Base-by-base conservation (phyloP, 37 sponge, comb jelly and placozoan species). In the Diacarnus erythraeanus region DNA sequence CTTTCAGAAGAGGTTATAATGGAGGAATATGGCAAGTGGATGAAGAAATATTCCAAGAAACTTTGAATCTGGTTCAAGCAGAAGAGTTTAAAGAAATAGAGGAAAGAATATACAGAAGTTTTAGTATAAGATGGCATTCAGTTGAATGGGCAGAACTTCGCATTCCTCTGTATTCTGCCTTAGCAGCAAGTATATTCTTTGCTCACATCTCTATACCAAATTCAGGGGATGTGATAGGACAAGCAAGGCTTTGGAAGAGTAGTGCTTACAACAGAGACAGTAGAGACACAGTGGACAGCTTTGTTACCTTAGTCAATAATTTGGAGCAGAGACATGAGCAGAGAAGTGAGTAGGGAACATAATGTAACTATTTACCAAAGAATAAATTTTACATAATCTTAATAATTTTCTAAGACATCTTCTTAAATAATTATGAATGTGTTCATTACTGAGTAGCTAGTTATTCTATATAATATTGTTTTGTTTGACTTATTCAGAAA, bases 1-100 rank as follows among this genome's bases (percentile, higher is more conserved):
- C 81, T 2, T 80, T 36, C 72, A 77, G 78, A 9, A 35, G n/a
- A 25, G 72, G 81, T 34, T 80, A 80, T 60, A 37, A 59, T 59
- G 81, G 81, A 40, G 81, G 81, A 1, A 80, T 80, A 38, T 80
- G 81, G 81, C 81, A 80, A 58, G 81, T 80, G 31, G 72, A 80
- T 56, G 81, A 80, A 59, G 27, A 3, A 1, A 59, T 80, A 37
- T 70, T 80, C 39, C 26, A 47, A 3, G 36, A 59, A 26, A 80
- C 81, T 12, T 70, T 59, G 25, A 58, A 71, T 30, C 15, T 58
- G 29, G 34, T 58, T 6, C 10, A 23, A 0, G 17, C 44, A 20
- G 60, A 42, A 0, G 60, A 38, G 18, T 33, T 78, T 3, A 0
- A 21, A 38, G 43, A 21, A 26, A 56, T 71, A 10, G 58, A 56